Evolutionary conservation across 2,797 vertebrate species (phyloP), one percentile per base, ranked within the genome.

Genomic region (Spatula versicolor): DNA sequence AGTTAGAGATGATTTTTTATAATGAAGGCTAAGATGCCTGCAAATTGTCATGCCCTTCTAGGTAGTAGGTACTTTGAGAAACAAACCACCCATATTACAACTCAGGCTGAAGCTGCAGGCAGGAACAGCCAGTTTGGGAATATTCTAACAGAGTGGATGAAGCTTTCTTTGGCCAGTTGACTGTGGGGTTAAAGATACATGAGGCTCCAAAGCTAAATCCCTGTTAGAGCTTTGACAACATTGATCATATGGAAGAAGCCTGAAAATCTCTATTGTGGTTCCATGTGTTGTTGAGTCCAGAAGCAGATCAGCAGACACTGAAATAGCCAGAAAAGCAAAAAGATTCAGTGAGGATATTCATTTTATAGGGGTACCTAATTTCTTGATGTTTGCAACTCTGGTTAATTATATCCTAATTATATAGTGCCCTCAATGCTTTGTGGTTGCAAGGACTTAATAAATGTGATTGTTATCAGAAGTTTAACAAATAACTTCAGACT

Each of bases 131-230:
- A 83, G 30, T 76, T 83, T 55, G 56, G 67, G 62, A 91, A 83
- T 68, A 64, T 83, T 82, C 41, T 87, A 56, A 43, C 41, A 39
- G 31, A 35, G 54, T 85, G 83, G 69, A 90, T 45, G 58, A 75
- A 68, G 23, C 66, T 93, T 96, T 83, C 75, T 11, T 67, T n/a
- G 93, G 83, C 58, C 62, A 30, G 30, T 88, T 94, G 81, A 50
- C n/a, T 66, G 8, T 22, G 22, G 13, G 33, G 30, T 83, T 92
- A 75, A 81, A 90, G 20, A 39, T 66, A 33, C 15, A 4, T 28
- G 35, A 80, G 33, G 25, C 46, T 72, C 39, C 75, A 73, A 83
- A 69, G 59, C 56, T 88, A 88, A 79, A 82, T 86, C n/a, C 43
- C 19, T 73, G 64, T 75, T 87, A 80, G 19, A 93, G 50, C 58